A percentile compares a stretch with the other conserved stretches of the same genome.
Conservation (phyloP, 2,888 invertebrate genomes). For the Acanthosepion lycidas region DNA sequence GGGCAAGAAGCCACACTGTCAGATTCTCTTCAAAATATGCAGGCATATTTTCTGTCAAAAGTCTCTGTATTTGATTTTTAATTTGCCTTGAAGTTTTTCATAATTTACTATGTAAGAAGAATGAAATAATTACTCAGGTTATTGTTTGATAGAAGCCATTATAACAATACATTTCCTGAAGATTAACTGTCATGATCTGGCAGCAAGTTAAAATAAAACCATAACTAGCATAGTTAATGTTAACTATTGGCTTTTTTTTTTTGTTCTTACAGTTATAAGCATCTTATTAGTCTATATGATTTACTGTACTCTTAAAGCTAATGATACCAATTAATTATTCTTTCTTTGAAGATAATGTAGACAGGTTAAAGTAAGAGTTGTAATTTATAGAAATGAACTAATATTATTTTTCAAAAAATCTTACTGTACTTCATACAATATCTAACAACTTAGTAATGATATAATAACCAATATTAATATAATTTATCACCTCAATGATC, state of each 20-base stretch:
- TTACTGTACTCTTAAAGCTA: background rate
- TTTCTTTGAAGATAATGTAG: background rate
- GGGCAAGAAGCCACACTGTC: background rate
- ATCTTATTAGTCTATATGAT: background rate
- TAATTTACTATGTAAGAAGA: background rate
- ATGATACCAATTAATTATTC: background rate
- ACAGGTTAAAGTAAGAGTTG: background rate
- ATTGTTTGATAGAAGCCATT: background rate
- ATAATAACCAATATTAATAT: constrained; percentile 33
- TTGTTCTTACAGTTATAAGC: background rate
- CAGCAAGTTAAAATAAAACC: background rate
- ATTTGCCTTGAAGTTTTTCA: background rate
- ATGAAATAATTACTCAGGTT: background rate
- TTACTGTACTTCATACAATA: background rate
- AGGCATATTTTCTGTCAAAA: background rate
- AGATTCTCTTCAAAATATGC: background rate
- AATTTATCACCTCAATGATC: background rate
- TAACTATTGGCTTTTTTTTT: background rate
- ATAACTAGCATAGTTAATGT: background rate
- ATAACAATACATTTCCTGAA: background rate
- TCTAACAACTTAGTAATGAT: background rate
- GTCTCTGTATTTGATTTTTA: background rate
- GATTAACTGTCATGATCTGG: background rate
- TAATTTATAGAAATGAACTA: background rate
- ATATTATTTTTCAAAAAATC: background rate